phyloP scores from a whole-genome alignment of 2,888 invertebrate species.

The Cantharis rustica region DNA sequence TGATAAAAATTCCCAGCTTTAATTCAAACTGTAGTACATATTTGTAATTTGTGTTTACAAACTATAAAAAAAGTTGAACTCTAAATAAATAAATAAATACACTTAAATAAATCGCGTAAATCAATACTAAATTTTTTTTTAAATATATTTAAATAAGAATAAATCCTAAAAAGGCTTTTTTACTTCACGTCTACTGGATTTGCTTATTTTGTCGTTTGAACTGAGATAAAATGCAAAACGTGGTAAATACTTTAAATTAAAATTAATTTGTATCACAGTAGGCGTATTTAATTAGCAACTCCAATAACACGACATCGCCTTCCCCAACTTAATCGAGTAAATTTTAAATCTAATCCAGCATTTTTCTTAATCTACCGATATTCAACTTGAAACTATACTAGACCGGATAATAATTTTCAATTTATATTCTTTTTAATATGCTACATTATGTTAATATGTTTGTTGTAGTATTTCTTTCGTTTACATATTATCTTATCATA shows the following conservation, averaged over 20 bases:
- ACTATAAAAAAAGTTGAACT: no score
- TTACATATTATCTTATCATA: not conserved
- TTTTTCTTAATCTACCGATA: not conserved
- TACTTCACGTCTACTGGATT: not conserved
- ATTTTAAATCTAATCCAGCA: not conserved
- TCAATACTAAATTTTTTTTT: not conserved
- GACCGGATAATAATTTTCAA: constrained; percentile 17
- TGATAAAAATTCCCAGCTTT: no score
- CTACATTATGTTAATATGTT: not conserved
- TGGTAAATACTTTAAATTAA: constrained; percentile 19
- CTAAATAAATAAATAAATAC: no score
- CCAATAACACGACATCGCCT: constrained; percentile 9
- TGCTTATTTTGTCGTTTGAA: not conserved
- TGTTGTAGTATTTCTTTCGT: not conserved
- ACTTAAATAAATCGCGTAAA: not conserved
- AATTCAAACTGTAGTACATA: no score
- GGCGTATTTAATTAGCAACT: constrained; percentile 29
- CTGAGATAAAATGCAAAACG: not conserved
- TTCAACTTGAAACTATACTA: not conserved
- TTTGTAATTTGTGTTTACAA: no score
- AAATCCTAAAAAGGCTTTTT: not conserved
- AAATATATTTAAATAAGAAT: no score
- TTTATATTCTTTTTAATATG: constrained; percentile 18
- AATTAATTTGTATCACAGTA: constrained; percentile 29
- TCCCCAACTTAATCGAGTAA: not conserved